Percentiles rank a stretch among this genome's conserved stretches.
phyloP scores from a whole-genome alignment of 1,140 invertebrate species.

The Plutomurus gul region DNA sequence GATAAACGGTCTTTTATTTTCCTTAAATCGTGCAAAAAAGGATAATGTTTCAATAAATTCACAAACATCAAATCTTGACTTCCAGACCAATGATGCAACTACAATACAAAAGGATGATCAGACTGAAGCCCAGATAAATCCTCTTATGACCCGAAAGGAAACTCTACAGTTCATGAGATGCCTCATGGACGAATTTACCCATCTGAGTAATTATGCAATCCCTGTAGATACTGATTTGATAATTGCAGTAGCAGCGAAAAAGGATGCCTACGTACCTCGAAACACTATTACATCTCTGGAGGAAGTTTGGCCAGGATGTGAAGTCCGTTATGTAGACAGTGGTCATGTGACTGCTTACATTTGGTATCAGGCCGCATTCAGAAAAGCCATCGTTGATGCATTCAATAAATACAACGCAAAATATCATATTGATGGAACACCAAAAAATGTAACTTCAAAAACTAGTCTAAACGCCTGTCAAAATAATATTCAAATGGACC shows the following conservation, averaged over 20 bases:
- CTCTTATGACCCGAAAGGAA: conserved; percentile 28
- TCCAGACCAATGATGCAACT: background rate
- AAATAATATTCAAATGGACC: background rate
- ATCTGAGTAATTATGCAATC: conserved; percentile 87
- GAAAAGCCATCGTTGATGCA: conserved; percentile 31
- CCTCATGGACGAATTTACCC: conserved; percentile 98
- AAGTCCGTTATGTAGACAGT: conserved; percentile 82
- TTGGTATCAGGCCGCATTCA: conserved; percentile 79
- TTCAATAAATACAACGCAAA: conserved; percentile 32
- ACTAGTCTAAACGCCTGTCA: background rate
- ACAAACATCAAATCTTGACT: background rate
- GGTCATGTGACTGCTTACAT: conserved; percentile 92
- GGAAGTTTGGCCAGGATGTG: conserved; percentile 80
- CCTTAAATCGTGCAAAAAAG: too few relatives aligned
- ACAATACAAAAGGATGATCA: background rate
- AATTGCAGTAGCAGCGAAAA: conserved; percentile 79
- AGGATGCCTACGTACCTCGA: conserved; percentile 54
- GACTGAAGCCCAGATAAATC: background rate
- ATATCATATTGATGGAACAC: conserved; percentile 34
- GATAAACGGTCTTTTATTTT: too few relatives aligned
- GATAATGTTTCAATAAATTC: background rate
- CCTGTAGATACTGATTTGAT: conserved; percentile 81
- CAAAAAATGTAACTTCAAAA: background rate
- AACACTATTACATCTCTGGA: conserved; percentile 56
- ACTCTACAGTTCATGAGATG: conserved; percentile 93